Evolutionary conservation across 2,888 invertebrate genomes (phyloP).

Genomic region (Drosophila koepferae): DNA sequence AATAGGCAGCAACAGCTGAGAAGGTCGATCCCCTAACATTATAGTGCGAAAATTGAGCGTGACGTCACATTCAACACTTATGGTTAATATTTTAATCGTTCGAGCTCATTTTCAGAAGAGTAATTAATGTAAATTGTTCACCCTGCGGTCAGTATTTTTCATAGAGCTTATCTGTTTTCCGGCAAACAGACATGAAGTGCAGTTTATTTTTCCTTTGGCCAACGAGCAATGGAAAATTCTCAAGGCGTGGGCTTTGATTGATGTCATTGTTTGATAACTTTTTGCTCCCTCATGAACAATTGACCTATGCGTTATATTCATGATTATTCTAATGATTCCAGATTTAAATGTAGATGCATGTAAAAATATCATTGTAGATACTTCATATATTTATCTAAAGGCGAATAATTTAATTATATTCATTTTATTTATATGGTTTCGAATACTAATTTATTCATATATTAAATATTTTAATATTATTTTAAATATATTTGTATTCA

Average conservation of each 20-base stretch:
- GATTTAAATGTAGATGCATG: no score
- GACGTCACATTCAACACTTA: constrained; percentile 4
- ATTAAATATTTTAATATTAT: neutral
- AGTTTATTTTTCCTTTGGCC: constrained; percentile 31
- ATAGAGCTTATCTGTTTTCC: constrained; percentile 37
- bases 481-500: no score
- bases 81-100: no score
- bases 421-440: neutral
- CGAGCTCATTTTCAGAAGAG: neutral
- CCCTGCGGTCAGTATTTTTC: neutral
- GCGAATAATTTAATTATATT: neutral
- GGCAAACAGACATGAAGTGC: constrained; percentile 1
- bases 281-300: constrained; percentile 25
- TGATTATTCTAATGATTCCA: neutral
- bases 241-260: constrained; percentile 8
- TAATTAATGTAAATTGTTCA: constrained; percentile 1
- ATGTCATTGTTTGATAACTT: constrained; percentile 9
- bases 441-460: no score
- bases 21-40: neutral
- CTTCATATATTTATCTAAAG: no score
- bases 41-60: neutral
- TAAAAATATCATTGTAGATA: no score
- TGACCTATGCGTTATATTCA: constrained; percentile 8
- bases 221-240: constrained; percentile 58
- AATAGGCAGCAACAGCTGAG: neutral